These are phyloP conservation scores for Sesamia nonagrioides DNA, from an alignment of 1,140 invertebrate genomes.

Conservation along the genomic window DNA sequence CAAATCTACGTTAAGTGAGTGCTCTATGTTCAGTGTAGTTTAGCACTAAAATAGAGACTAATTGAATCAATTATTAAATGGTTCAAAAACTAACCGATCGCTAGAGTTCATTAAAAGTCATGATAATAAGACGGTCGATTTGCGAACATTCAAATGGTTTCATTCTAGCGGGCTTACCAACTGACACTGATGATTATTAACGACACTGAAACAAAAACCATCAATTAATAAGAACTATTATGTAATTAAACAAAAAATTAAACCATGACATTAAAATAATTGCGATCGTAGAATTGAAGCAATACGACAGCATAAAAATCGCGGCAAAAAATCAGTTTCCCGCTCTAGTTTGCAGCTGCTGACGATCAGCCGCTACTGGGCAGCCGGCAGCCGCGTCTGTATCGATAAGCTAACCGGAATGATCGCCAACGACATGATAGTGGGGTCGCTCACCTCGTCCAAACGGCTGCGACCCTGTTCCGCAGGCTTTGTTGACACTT, in stretches of 20 bases:
- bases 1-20: not conserved
- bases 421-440: conserved; percentile 68
- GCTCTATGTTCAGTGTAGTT: not conserved
- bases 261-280: conserved; percentile 1
- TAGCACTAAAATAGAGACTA: not conserved
- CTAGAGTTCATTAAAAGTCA: not conserved
- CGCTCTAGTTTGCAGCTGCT: conserved; percentile 58
- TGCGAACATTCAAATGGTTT: not conserved
- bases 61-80: conserved; percentile 2
- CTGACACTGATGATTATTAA: not conserved
- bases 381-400: conserved; percentile 39
- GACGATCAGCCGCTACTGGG: conserved; percentile 3
- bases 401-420: conserved; percentile 76
- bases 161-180: not conserved
- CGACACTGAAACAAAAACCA: not conserved
- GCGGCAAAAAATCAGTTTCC: conserved; percentile 64
- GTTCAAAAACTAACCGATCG: not conserved
- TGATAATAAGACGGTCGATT: not conserved
- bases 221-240: not conserved
- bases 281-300: not conserved
- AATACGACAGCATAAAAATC: conserved; percentile 9
- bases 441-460: conserved; percentile 78
- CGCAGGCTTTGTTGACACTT: conserved; percentile 60
- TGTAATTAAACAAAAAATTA: not conserved
- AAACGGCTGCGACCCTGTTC: conserved; percentile 78